Evolutionary conservation across 2,888 invertebrate genomes (phyloP).

Genomic region (Eledone cirrhosa): DNA sequence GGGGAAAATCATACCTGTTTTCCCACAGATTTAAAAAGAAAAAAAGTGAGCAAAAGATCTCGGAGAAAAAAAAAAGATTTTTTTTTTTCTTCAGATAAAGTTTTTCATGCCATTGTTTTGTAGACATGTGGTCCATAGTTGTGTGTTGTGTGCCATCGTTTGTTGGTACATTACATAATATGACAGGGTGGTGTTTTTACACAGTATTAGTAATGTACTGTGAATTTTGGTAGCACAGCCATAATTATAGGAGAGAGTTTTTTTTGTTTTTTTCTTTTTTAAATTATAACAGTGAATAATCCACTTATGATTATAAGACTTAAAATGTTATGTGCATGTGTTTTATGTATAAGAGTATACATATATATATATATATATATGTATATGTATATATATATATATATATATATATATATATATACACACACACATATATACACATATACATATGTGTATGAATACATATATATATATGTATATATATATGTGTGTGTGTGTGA

Average conservation of each 20-base stretch:
- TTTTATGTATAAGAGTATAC: constrained; percentile 4
- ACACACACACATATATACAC: neutral
- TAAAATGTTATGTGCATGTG: neutral
- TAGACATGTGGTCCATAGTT: constrained; percentile 11
- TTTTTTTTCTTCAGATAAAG: constrained; percentile 8
- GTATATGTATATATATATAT: neutral
- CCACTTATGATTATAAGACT: constrained; percentile 29
- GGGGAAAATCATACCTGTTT: constrained; percentile 22
- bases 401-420: neutral
- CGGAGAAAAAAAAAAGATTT: constrained; percentile 4
- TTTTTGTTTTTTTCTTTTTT: no score
- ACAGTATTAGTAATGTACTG: no score
- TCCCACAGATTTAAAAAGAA: constrained; percentile 1
- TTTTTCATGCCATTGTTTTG: neutral
- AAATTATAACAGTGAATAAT: constrained; percentile 27
- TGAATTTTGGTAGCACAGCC: no score
- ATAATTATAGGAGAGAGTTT: no score
- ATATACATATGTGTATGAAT: neutral
- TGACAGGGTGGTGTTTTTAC: no score
- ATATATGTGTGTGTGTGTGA: neutral
- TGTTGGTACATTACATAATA: no score
- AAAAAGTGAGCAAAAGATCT: constrained; percentile 8
- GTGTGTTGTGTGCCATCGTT: neutral
- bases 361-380: neutral
- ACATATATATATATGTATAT: neutral